Evolutionary conservation across 2,113 vertebrate species (phyloP).

Genomic region (Datnioides undecimradiatus): DNA sequence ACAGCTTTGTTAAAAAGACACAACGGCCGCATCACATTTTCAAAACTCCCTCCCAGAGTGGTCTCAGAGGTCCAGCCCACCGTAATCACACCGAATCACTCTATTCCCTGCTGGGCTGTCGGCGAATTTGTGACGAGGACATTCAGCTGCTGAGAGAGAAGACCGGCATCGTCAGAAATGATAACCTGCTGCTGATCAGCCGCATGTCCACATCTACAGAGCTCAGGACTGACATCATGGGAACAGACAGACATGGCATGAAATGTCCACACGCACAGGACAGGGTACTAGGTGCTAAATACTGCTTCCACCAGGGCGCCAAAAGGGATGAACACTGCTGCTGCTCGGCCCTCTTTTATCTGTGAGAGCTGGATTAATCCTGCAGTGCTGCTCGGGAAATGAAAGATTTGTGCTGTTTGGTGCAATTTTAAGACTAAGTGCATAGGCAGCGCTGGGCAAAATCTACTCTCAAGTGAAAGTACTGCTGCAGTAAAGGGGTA

Average conservation of each 20-base stretch:
- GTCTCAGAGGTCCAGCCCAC: slow-evolving; percentile 15
- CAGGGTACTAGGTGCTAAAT: slow-evolving; percentile 15
- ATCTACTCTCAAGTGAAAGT: neutral
- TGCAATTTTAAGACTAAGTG: neutral
- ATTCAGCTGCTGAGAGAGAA: slow-evolving; percentile 18
- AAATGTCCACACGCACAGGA: slow-evolving; percentile 22
- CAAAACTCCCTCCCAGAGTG: neutral
- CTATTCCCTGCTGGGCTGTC: slow-evolving; percentile 9
- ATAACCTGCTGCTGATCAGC: slow-evolving; percentile 32
- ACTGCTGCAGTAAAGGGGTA: neutral
- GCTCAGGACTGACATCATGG: neutral
- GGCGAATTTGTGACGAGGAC: neutral
- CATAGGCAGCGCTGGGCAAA: neutral
- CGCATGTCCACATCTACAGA: neutral
- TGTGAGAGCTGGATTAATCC: slow-evolving; percentile 1
- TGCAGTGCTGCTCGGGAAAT: neutral
- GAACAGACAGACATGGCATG: slow-evolving; percentile 13
- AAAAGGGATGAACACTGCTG: neutral
- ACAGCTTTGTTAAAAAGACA: neutral
- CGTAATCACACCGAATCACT: slow-evolving; percentile 23
- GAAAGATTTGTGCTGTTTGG: slow-evolving; percentile 2
- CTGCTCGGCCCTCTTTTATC: neutral
- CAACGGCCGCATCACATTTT: neutral
- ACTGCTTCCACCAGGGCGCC: neutral
- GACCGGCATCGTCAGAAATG: slow-evolving; percentile 13